These are phyloP conservation scores for Papilio demoleus DNA, from an alignment of 2,888 invertebrate species.

Conservation along the genomic window DNA sequence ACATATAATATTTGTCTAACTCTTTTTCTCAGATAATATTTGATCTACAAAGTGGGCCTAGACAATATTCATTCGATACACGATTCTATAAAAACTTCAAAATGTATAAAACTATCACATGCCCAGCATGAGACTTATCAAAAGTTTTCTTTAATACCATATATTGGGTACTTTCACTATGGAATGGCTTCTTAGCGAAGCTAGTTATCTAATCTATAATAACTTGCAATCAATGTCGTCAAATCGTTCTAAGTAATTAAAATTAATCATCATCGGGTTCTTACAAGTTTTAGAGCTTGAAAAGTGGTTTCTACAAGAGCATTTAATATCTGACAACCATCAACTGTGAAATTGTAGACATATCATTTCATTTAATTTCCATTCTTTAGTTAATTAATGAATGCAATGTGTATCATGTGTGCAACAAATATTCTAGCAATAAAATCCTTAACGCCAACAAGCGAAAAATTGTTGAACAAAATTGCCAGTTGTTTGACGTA, in stretches of 20 bases:
- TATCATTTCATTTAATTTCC: conserved; percentile 32
- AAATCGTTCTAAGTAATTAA: not conserved
- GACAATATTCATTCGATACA: no score
- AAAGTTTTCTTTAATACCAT: no score
- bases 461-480: conserved; percentile 38
- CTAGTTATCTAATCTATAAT: no score
- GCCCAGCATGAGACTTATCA: no score
- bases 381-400: conserved; percentile 36
- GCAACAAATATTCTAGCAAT: conserved; percentile 34
- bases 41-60: no score
- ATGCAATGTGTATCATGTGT: conserved; percentile 34
- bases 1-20: no score
- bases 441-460: conserved; percentile 35
- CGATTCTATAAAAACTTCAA: no score
- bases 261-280: not conserved
- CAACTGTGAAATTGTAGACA: conserved; percentile 36
- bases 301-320: conserved; percentile 26
- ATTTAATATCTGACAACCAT: conserved; percentile 24
- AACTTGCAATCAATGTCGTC: no score
- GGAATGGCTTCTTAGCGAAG: no score
- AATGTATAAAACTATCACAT: no score
- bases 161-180: no score
- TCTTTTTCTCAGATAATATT: no score
- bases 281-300: not conserved
- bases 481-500: conserved; percentile 24